Evolutionary conservation across 2,797 vertebrate genomes (phyloP), one percentile per base, ranked within the genome.

Genomic region (Vespertilio murinus): DNA sequence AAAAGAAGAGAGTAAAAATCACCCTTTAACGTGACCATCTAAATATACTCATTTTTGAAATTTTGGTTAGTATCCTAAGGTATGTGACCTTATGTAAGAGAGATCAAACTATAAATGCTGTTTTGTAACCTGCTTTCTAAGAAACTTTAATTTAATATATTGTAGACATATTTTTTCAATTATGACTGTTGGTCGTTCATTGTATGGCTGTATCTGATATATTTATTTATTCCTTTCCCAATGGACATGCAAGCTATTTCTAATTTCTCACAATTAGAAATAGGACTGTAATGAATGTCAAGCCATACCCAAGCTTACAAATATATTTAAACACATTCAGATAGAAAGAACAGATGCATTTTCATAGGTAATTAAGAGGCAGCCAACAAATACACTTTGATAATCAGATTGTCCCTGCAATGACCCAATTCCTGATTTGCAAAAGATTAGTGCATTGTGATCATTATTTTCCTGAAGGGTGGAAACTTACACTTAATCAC

Each of bases 381-480:
- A 86, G 30, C 70, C 33, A 64, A 38, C 89, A 56, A 92, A 84
- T 61, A 80, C 14, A 89, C 18, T 45, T 88, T 91, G 49, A 73
- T 95, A 94, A 74, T 90, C 65, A 92, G 52, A 69, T 67, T 90
- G 25, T 82, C 16, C 18, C 40, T 85, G 28, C 28, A 81, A 28
- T 89, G 38, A 30, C 30, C n/a, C 30, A 83, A 3, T 93, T 77
- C 18, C 20, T 73, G 49, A 71, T 94, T 94, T 94, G 22, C n/a
- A 93, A 81, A 78, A 85, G 75, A 84, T 91, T 42, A 54, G 23
- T 95, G 28, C 6, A 9, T 81, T 95, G n/a, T 85, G 18, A 35
- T 59, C 52, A 70, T 88, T 94, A 88, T 90, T 95, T 95, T 88
- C 73, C 33, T 71, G 65, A 90, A 92, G 28, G 18, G 18, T 92